Percentiles rank a stretch among this genome's conserved stretches.
phyloP scores from a whole-genome alignment of 2,888 invertebrate species.

The Apamea epomidion region DNA sequence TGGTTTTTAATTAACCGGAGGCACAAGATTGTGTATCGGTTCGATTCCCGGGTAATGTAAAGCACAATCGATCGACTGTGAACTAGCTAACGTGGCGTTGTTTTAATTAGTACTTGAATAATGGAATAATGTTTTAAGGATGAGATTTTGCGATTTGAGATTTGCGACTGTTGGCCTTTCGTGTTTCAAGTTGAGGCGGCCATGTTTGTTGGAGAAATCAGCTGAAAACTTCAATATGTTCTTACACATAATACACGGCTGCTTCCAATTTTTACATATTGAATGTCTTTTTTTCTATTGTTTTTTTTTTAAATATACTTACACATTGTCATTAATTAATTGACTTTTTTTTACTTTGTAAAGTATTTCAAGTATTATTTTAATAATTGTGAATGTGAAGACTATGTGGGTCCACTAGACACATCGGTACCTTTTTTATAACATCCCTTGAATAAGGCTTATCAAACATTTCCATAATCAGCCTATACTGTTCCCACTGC shows the following conservation, averaged over 20 bases:
- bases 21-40: conserved; percentile 64
- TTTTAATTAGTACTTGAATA: conserved; percentile 67
- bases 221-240: not conserved
- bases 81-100: conserved; percentile 55
- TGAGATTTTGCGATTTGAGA: conserved; percentile 42
- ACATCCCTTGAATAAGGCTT: not conserved
- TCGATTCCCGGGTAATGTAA: conserved; percentile 64
- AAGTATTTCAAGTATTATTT: too few species aligned
- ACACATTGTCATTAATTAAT: too few species aligned
- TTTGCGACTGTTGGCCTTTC: conserved; percentile 9
- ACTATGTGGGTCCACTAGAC: too few species aligned
- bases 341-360: too few species aligned
- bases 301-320: too few species aligned
- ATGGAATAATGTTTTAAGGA: conserved; percentile 57
- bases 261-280: too few species aligned
- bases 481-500: too few species aligned
- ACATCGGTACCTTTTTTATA: too few species aligned
- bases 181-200: not conserved
- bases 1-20: conserved; percentile 67
- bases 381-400: too few species aligned
- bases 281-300: too few species aligned
- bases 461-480: conserved; percentile 25
- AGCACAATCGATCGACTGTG: conserved; percentile 59
- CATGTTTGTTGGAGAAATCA: conserved; percentile 21
- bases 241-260: too few species aligned